Base-by-base conservation (phyloP, 2,113 vertebrate species). In the Daubentonia madagascariensis region DNA sequence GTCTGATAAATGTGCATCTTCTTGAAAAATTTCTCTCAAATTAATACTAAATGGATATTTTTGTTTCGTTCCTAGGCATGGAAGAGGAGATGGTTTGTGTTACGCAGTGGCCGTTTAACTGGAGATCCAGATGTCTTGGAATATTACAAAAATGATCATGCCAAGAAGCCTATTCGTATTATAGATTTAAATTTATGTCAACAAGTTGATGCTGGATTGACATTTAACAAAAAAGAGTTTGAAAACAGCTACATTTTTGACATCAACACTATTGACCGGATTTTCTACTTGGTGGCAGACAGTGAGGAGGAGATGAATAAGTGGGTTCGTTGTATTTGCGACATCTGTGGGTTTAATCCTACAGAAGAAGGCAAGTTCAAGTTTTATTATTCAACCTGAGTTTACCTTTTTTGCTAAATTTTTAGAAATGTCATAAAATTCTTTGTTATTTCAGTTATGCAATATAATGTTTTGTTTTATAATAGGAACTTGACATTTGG, bases 291-390 rank as follows among this genome's bases (percentile, higher is more conserved):
- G 98, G 99, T 99, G 97, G 99, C 99, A 45, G 99, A 99, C 98
- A 99, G 99, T 0, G 99, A 99, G 97, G 99, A 99, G 97, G 99
- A 99, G 97, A 99, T 99, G 99, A 99, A 99, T 98, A 99, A 99
- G 99, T 99, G 99, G 99, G 99, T 99, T 93, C 99, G 99, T 97
- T 99, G 99, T 98, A 99, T 99, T 98, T 99, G 99, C 88, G 99
- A 99, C 98, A 99, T 99, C 98, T 99, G 99, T 98, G 99, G 99
- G 97, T 99, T 99, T 97, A 99, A 99, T 98, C 99, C 99, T 98
- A 99, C 99, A 32, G 99, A 99, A 97, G 99, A 99, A 43, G 99
- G 99, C 99, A 98, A 98, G 99, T 98, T 43, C 75, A 48, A 4
- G 22, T n/a, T 5, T 57, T 96, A n/a, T 89, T 25, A 22, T 35